A percentile compares a stretch with the other conserved stretches of the same genome.
Evolutionary conservation across 2,888 invertebrate species (phyloP).

Genomic region (Heteromurus nitidus): DNA sequence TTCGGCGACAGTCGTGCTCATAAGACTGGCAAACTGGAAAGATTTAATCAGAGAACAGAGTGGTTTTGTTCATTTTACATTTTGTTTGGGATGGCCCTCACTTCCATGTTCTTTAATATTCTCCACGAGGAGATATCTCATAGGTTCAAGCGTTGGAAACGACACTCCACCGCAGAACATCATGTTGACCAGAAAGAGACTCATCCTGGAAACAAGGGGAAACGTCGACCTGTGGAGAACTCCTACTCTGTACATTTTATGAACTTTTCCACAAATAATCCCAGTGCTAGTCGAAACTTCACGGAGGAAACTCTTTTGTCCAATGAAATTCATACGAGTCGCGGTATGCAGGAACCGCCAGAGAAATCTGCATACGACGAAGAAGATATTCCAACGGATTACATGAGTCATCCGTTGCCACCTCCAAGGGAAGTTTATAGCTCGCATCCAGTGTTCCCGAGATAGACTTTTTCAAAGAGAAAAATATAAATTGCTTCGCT

Average conservation of each 20-base stretch:
- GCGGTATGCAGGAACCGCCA: conserved; percentile 63
- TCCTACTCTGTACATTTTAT: conserved; percentile 74
- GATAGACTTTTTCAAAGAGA: conserved; percentile 60
- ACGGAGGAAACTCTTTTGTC: conserved; percentile 73
- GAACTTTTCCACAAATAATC: conserved; percentile 72
- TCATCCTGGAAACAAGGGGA: conserved; percentile 60
- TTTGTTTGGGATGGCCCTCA: conserved; percentile 89
- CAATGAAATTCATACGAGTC: conserved; percentile 72
- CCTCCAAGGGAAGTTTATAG: conserved; percentile 73
- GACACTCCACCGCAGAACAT: conserved; percentile 60
- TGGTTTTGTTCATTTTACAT: conserved; percentile 94
- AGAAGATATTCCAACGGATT: conserved; percentile 71
- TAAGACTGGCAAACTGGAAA: conserved; percentile 71
- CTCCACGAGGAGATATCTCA: conserved; percentile 92
- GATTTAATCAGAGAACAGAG: conserved; percentile 80
- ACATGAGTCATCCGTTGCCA: conserved; percentile 72
- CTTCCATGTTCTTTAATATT: conserved; percentile 93
- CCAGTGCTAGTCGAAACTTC: conserved; percentile 71
- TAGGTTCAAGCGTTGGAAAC: conserved; percentile 80
- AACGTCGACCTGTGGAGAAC: conserved; percentile 72
- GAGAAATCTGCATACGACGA: conserved; percentile 69
- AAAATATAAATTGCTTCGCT: background rate
- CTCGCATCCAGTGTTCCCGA: conserved; percentile 73
- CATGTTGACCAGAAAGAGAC: conserved; percentile 64
- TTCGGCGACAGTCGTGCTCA: conserved; percentile 81